Evolutionary conservation across 2,888 invertebrate species (phyloP).

Genomic region (Cremastobaeus sp.): DNA sequence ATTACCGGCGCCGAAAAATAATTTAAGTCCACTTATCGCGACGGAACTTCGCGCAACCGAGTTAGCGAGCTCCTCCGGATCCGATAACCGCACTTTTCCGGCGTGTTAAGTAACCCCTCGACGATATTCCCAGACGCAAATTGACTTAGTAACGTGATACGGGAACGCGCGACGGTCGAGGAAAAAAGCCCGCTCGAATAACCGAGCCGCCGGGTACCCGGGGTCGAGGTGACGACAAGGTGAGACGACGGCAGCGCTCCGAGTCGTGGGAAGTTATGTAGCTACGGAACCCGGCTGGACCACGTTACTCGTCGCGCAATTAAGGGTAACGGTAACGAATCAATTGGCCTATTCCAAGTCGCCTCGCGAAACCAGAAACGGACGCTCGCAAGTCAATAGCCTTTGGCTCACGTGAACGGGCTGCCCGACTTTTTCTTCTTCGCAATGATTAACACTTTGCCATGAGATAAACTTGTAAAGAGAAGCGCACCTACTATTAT

Average conservation of each 20-base stretch:
- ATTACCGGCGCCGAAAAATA: constrained; percentile 22
- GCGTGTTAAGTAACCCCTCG: constrained; percentile 24
- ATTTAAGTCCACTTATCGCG: constrained; percentile 21
- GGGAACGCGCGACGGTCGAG: constrained; percentile 23
- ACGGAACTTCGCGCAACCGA: constrained; percentile 16
- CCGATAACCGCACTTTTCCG: constrained; percentile 39
- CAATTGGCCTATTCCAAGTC: constrained; percentile 32
- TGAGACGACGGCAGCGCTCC: constrained; percentile 10
- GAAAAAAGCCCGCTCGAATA: constrained; percentile 11
- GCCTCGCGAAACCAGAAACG: constrained; percentile 25
- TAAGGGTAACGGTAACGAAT: constrained; percentile 60
- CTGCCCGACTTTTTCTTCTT: constrained; percentile 22
- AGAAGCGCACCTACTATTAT: no score
- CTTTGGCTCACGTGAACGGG: constrained; percentile 40
- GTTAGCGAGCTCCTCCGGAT: constrained; percentile 19
- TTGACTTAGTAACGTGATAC: constrained; percentile 47
- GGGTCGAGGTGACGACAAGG: constrained; percentile 29
- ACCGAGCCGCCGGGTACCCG: constrained; percentile 24
- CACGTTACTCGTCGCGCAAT: constrained; percentile 42
- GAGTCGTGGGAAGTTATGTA: constrained; percentile 43
- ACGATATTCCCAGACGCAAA: constrained; percentile 39
- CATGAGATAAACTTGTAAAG: neutral
- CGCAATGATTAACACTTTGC: constrained; percentile 21
- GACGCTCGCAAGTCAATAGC: constrained; percentile 47
- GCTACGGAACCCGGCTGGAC: constrained; percentile 36